Conservation (phyloP, 2,113 vertebrate genomes). For the Anoplopoma fimbria region DNA sequence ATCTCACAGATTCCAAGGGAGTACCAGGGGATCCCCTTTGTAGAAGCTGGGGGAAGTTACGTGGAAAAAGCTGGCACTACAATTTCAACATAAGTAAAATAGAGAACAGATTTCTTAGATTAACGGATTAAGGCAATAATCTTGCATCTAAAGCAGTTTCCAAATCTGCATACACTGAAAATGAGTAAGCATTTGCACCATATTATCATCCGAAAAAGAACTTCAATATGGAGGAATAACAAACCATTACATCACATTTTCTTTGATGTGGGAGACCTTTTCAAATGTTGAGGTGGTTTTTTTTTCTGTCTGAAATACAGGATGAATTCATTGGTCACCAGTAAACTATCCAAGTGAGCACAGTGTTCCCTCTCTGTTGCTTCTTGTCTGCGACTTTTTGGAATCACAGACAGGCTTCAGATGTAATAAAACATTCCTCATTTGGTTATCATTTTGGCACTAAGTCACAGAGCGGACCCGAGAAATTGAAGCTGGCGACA, state of each 20-base stretch:
- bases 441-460: constrained; percentile 60
- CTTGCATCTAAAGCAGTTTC: neutral
- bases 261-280: constrained; percentile 52
- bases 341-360: constrained; percentile 49
- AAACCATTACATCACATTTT: constrained; percentile 52
- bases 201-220: constrained; percentile 22
- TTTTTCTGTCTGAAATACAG: constrained; percentile 56
- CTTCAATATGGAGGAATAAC: constrained; percentile 51
- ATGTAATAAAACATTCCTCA: constrained; percentile 66
- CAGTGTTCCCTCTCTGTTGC: constrained; percentile 50
- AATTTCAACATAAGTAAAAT: neutral
- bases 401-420: constrained; percentile 63
- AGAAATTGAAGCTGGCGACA: neutral
- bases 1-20: constrained; percentile 2
- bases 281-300: constrained; percentile 40
- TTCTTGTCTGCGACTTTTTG: constrained; percentile 45
- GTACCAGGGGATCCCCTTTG: constrained; percentile 6
- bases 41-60: neutral
- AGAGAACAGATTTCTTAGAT: neutral
- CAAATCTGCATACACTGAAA: constrained; percentile 40
- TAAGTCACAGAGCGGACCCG: constrained; percentile 17
- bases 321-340: constrained; percentile 45
- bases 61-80: constrained; percentile 15
- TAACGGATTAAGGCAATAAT: neutral
- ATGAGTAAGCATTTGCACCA: constrained; percentile 53